Evolutionary conservation across 2,797 vertebrate species (phyloP).

Genomic region (Paratrypauchen microcephalus): DNA sequence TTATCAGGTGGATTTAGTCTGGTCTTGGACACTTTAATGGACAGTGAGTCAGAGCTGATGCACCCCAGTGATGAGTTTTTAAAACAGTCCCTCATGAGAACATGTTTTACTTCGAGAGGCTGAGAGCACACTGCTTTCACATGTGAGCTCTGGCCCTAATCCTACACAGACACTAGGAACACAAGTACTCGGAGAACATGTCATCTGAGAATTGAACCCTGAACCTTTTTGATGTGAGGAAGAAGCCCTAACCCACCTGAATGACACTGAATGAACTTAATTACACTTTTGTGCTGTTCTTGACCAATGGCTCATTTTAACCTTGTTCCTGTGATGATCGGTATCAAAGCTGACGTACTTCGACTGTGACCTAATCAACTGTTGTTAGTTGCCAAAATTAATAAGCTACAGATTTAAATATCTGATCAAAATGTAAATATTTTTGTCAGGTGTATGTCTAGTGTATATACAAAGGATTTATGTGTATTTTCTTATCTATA

Average conservation of each 20-base stretch:
- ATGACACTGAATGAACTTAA: neutral
- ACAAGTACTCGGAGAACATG: neutral
- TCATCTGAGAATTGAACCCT: neutral
- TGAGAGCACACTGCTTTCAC: neutral
- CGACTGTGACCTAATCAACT: neutral
- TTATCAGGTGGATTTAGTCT: conserved; percentile 12
- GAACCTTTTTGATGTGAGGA: neutral
- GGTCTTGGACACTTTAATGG: neutral
- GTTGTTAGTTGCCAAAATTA: conserved; percentile 8
- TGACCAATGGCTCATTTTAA: neutral
- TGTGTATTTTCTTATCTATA: conserved; percentile 37
- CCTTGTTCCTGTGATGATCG: neutral
- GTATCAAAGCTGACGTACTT: neutral
- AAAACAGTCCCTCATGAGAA: neutral
- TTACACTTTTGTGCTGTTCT: neutral
- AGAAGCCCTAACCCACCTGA: neutral
- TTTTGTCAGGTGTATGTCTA: conserved; percentile 31
- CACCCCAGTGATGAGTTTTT: neutral
- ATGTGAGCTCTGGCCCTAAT: neutral
- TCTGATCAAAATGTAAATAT: conserved; percentile 20
- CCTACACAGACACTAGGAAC: neutral
- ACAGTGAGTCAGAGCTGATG: neutral
- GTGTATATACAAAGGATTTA: conserved; percentile 27
- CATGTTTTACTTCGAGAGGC: neutral
- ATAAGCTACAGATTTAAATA: conserved; percentile 23